A percentile compares a stretch with the other conserved stretches of the same genome.
These are phyloP conservation scores for Formicarius rufipectus DNA, from an alignment of 2,113 vertebrate genomes.

Conservation along the genomic window DNA sequence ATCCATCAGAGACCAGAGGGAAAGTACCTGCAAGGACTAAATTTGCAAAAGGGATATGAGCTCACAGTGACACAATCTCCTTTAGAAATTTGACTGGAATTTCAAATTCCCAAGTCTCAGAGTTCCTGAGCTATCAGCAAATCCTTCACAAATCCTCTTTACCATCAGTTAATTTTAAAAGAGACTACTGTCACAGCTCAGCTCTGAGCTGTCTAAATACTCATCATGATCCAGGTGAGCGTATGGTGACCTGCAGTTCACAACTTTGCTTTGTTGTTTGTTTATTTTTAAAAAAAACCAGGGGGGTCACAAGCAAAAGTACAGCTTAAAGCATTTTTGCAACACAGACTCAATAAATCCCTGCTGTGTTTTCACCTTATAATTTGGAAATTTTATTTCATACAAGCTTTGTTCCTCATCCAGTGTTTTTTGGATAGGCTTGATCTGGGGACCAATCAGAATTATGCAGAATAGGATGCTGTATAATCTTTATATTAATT, in stretches of 20 bases:
- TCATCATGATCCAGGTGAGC: neutral
- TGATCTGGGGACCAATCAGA: neutral
- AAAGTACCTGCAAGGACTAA: neutral
- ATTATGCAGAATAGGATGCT: neutral
- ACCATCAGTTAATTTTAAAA: neutral
- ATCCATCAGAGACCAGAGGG: neutral
- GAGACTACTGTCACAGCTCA: neutral
- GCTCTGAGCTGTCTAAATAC: neutral
- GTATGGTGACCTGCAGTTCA: neutral
- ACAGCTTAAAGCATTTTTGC: neutral
- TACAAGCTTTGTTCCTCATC: neutral
- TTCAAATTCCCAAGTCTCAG: neutral
- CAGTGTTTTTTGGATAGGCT: neutral
- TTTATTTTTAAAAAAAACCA: neutral
- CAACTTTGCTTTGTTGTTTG: neutral
- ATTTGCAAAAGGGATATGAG: neutral
- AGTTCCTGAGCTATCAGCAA: neutral
- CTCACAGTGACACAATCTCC: neutral
- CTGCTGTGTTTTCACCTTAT: neutral
- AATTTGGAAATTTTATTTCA: neutral
- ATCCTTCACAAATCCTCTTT: neutral
- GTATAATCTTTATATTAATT: neutral
- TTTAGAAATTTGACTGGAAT: neutral
- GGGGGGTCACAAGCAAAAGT: neutral
- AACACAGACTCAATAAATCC: neutral